Percentiles rank a stretch among this genome's conserved stretches.
Evolutionary conservation across 2,888 invertebrate genomes (phyloP).

Genomic region (Biston betularia): DNA sequence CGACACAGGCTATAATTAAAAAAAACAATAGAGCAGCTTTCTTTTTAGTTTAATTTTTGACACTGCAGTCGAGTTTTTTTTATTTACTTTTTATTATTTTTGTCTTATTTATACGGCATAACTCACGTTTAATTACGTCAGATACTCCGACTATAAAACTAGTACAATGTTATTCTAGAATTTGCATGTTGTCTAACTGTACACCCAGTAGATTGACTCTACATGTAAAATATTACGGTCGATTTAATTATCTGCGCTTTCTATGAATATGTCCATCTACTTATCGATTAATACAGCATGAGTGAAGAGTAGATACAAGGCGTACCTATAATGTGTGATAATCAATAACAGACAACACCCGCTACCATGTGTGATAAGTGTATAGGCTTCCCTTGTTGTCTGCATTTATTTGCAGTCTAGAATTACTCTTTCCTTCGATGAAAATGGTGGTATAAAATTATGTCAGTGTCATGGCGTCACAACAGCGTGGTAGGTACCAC

Average conservation of each 20-base stretch:
- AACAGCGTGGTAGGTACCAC: no score
- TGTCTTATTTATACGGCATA: no score
- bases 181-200: no score
- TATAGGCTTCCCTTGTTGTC: background rate
- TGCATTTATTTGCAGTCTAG: background rate
- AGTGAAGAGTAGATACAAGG: conserved; percentile 6
- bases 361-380: background rate
- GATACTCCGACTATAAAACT: no score
- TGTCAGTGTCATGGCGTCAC: background rate
- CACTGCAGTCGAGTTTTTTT: no score
- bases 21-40: no score
- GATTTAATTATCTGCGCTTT: background rate
- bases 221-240: background rate
- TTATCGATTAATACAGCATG: conserved; percentile 1
- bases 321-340: conserved; percentile 1
- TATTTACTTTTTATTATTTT: no score
- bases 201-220: no score
- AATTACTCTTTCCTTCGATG: background rate
- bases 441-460: background rate
- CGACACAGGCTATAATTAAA: no score
- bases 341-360: background rate
- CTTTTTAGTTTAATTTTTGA: no score
- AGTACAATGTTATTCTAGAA: no score
- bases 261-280: background rate
- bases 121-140: no score